These are phyloP conservation scores for Drosophila mauritiana DNA, from an alignment of 1,140 invertebrate species.

Conservation along the genomic window DNA sequence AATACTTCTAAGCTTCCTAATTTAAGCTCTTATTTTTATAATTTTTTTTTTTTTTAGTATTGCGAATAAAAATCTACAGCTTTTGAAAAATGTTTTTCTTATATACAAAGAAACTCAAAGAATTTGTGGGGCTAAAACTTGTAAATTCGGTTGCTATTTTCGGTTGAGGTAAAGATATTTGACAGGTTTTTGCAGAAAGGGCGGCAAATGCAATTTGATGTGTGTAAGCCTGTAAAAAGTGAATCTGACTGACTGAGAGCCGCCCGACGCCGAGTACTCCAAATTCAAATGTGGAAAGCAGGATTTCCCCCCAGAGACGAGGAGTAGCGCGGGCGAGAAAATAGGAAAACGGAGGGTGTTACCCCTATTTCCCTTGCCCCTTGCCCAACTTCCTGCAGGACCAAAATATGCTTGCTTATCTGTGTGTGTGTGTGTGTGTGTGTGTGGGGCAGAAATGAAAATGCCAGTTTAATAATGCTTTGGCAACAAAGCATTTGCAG, in stretches of 20 bases:
- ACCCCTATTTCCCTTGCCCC: background rate
- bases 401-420: conserved; percentile 58
- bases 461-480: conserved; percentile 80
- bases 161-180: background rate
- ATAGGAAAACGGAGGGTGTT: background rate
- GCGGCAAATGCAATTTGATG: conserved; percentile 20
- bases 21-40: no score
- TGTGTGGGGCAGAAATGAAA: conserved; percentile 66
- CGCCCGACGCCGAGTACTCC: conserved; percentile 37
- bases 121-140: background rate
- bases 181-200: conserved; percentile 1
- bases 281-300: conserved; percentile 63
- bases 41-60: no score
- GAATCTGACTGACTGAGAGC: conserved; percentile 18
- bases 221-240: conserved; percentile 30
- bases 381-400: conserved; percentile 25
- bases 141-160: background rate
- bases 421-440: conserved; percentile 28
- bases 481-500: conserved; percentile 77
- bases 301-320: conserved; percentile 47
- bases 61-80: no score
- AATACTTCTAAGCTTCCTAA: no score
- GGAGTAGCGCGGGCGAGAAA: background rate
- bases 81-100: no score
- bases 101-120: no score